Conservation (phyloP, 2,888 invertebrate genomes). For the Hypomecis atomaria region DNA sequence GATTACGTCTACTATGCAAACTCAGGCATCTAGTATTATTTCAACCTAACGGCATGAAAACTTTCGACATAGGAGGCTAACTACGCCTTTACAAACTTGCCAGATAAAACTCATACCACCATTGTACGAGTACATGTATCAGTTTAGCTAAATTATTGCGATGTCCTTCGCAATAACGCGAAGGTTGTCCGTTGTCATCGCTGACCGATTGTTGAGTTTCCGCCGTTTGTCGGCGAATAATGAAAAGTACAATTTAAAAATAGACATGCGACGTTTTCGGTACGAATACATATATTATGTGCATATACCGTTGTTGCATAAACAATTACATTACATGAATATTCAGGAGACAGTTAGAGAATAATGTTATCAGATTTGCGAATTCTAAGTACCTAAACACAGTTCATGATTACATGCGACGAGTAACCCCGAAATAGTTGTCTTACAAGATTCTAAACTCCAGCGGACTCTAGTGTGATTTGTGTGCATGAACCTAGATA, state of each 20-base stretch:
- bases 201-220: constrained; percentile 30
- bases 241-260: constrained; percentile 19
- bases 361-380: background rate
- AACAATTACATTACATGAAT: background rate
- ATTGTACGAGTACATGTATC: constrained; percentile 25
- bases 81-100: too few species aligned
- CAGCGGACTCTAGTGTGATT: too few species aligned
- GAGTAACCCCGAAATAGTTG: too few species aligned
- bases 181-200: constrained; percentile 31
- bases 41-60: too few species aligned
- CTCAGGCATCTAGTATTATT: too few species aligned
- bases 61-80: too few species aligned
- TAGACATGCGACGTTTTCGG: constrained; percentile 9
- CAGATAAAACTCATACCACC: background rate
- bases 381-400: too few species aligned
- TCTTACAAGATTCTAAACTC: too few species aligned
- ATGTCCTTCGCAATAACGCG: constrained; percentile 30
- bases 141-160: constrained; percentile 25
- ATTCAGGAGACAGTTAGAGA: background rate
- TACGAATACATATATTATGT: constrained; percentile 4
- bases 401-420: too few species aligned
- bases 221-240: constrained; percentile 22
- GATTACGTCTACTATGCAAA: too few species aligned
- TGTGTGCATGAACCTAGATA: too few species aligned
- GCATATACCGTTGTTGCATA: background rate